Base-by-base conservation (phyloP, 92 coral and sea anemone species). In the Meandrina meandrites region DNA sequence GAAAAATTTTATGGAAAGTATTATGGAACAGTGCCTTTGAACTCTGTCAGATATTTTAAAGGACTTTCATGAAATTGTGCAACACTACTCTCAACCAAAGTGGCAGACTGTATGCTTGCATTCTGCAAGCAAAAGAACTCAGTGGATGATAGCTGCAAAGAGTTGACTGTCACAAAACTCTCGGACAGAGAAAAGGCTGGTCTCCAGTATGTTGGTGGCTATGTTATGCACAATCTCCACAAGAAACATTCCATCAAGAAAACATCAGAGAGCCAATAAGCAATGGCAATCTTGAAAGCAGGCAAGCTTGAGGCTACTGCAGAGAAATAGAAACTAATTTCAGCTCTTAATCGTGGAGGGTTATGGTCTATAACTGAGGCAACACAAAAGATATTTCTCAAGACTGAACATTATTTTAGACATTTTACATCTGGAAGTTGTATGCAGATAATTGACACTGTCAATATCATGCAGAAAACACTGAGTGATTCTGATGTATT, bases 121-220 rank as follows among this genome's bases (percentile, higher is more conserved):
- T 79, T 82, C 88, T 70, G 62, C 81, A 89, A 86, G 66, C 40
- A 58, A 50, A 18, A 69, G 75, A 81, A 87, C 56, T 69, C 75
- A 82, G 21, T 79, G 16, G 31, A 12, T 16, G 84, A 60, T 14
- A 86, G 27, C 78, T 67, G 89, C 48, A 28, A 36, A 5, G 34
- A 8, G 8, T 34, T 36, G 21, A 18, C 68, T 32, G 53, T 15
- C 48, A 47, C 42, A 31, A n/a, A n/a, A n/a, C 2, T 89, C n/a
- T 77, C 92, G 13, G 91, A 88, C 12, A 81, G 54, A 54, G 75
- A 88, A 47, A 86, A 68, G 58, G 90, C 90, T 84, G 92, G 90
- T 5, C 90, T 90, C 30, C 92, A 91, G 60, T 89, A 93, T 79
- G 36, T 93, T 0, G 76, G 89, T n/a, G 92, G 92, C 11, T 92